Evolutionary conservation across 1,140 invertebrate species (phyloP).

Genomic region (Mactra quadrangularis): DNA sequence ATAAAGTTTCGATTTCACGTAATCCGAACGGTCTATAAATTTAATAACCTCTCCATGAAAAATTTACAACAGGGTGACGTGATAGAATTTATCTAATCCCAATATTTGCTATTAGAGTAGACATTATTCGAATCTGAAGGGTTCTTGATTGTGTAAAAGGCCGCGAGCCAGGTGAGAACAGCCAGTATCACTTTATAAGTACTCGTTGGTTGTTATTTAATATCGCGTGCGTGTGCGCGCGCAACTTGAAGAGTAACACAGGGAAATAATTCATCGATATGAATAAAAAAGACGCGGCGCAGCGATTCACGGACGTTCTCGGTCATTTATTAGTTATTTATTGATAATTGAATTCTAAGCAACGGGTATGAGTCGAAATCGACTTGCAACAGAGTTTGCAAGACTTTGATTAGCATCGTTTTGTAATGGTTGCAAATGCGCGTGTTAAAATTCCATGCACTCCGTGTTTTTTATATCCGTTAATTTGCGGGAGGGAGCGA

Average conservation of each 20-base stretch:
- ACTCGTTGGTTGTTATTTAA: conserved; percentile 59
- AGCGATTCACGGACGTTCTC: conserved; percentile 29
- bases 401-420: conserved; percentile 30
- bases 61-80: conserved; percentile 14
- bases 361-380: conserved; percentile 23
- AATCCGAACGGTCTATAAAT: no score
- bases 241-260: conserved; percentile 26
- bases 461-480: not conserved
- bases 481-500: conserved; percentile 12
- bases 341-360: conserved; percentile 45
- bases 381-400: not conserved
- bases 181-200: conserved; percentile 39
- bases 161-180: conserved; percentile 45
- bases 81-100: conserved; percentile 50
- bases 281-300: conserved; percentile 17
- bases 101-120: conserved; percentile 29
- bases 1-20: conserved; percentile 5
- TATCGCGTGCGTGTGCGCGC: conserved; percentile 57
- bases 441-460: conserved; percentile 17
- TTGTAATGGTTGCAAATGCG: not conserved
- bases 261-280: conserved; percentile 33
- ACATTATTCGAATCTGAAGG: conserved; percentile 30
- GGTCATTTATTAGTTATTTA: conserved; percentile 55
- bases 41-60: not conserved
- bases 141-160: conserved; percentile 25